These are phyloP conservation scores for Acronicta aceris DNA, from an alignment of 2,888 invertebrate species.

Conservation along the genomic window DNA sequence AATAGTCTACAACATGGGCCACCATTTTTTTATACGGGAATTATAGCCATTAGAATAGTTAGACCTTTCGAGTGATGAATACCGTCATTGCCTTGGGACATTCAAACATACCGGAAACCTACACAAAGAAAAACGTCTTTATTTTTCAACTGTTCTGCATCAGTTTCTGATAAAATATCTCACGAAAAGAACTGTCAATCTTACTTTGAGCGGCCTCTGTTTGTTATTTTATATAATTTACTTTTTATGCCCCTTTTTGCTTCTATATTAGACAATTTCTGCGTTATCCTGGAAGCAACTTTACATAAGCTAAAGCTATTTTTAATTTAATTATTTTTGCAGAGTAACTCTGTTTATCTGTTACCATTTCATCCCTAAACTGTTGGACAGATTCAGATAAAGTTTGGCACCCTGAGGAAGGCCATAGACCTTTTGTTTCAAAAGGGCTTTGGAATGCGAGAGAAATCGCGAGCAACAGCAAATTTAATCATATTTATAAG, in stretches of 20 bases:
- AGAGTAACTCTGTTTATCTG: background rate
- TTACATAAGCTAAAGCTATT: background rate
- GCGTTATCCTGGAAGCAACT: background rate
- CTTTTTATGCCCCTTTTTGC: slow-evolving; percentile 1
- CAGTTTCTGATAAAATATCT: slow-evolving; percentile 24
- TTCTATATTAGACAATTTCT: slow-evolving; percentile 12
- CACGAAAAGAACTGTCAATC: slow-evolving; percentile 25
- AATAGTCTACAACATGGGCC: no score
- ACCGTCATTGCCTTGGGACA: slow-evolving; percentile 18
- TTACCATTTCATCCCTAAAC: no score
- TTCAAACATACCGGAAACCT: slow-evolving; percentile 16
- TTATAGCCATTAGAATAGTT: slow-evolving; percentile 37
- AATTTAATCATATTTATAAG: no score
- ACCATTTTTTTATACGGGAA: no score
- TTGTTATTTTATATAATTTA: background rate
- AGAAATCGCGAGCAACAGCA: no score
- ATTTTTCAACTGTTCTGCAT: slow-evolving; percentile 1
- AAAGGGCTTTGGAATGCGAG: no score
- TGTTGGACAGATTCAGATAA: no score
- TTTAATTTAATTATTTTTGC: background rate
- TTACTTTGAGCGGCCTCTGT: slow-evolving; percentile 17
- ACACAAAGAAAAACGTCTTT: slow-evolving; percentile 25
- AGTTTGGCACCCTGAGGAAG: no score
- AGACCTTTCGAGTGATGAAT: slow-evolving; percentile 36
- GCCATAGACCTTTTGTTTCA: no score